Base-by-base conservation (phyloP, 2,113 vertebrate genomes). In the Menura novaehollandiae region DNA sequence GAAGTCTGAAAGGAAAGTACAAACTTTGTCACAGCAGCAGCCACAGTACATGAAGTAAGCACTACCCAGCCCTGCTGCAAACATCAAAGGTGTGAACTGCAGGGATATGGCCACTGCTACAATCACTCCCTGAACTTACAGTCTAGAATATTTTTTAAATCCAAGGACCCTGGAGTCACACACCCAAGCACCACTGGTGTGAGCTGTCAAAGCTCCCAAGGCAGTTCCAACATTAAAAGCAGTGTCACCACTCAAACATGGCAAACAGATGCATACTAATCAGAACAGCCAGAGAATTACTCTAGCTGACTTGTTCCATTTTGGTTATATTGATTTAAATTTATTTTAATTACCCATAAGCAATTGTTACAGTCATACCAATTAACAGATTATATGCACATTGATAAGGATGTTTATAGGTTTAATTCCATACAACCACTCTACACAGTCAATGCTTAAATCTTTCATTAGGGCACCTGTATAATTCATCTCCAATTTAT, bases 1-100 rank as follows among this genome's bases (percentile, higher is more conserved):
- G 99, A 98, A 3, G 99, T 99, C 99, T 99, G 98, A 39, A 97
- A 96, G 41, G 67, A 55, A 89, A 82, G 72, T 78, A 68, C 67
- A 88, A 39, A 77, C 19, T 41, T 41, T 35, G 68, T 80, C 44
- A 80, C 32, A 63, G 76, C n/a, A 77, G 51, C 67, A 92, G 82
- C 44, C 52, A 32, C 2, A 67, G 59, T 4, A 68, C 2, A 4
- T 14, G 11, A 47, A 37, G 35, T 22, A 73, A 95, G 33, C 20
- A 37, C 26, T 15, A 74, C 37, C 19, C 74, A 85, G 9, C 17
- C 16, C 37, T 23, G 35, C 28, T 32, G 32, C 60, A 64, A 78
- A 66, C 35, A 89, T 10, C 63, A n/a, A 69, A 73, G 49, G 51
- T 2, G 1, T 24, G 20, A 64, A 30, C 32, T 15, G 35, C 33